Conservation (phyloP, 2,888 invertebrate species). For the Eupithecia insigniata region DNA sequence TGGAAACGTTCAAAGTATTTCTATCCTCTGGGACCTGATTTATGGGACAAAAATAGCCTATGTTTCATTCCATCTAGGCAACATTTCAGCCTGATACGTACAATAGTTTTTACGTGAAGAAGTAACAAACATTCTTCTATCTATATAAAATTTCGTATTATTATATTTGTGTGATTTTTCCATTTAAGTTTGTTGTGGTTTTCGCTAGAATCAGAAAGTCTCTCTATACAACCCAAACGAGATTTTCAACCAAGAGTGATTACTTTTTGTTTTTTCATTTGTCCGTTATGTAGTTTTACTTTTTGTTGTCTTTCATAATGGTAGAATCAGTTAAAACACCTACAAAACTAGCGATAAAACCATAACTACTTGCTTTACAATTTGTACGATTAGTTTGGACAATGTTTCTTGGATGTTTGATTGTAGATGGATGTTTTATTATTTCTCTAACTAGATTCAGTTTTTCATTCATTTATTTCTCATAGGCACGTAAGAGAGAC, state of each 20-base stretch:
- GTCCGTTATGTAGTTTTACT: neutral
- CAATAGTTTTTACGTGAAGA: neutral
- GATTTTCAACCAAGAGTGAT: conserved; percentile 73
- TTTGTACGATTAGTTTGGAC: too few relatives aligned
- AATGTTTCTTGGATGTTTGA: neutral
- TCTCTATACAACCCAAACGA: neutral
- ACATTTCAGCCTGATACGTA: too few relatives aligned
- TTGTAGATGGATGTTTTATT: neutral
- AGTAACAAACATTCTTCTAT: neutral
- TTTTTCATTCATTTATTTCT: too few relatives aligned
- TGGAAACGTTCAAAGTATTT: too few relatives aligned
- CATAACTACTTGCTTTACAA: neutral
- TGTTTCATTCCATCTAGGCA: too few relatives aligned
- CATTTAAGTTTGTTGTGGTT: too few relatives aligned
- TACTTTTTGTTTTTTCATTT: neutral
- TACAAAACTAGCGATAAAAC: neutral
- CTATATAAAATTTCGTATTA: too few relatives aligned
- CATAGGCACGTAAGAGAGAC: too few relatives aligned
- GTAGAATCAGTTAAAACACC: neutral
- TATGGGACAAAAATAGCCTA: neutral
- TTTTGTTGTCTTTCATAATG: neutral
- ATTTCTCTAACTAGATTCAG: neutral
- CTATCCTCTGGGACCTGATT: neutral
- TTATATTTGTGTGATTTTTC: too few relatives aligned
- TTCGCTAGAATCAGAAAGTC: neutral